Conservation (phyloP, 2,888 invertebrate species). For the Cylloceria caligata region DNA sequence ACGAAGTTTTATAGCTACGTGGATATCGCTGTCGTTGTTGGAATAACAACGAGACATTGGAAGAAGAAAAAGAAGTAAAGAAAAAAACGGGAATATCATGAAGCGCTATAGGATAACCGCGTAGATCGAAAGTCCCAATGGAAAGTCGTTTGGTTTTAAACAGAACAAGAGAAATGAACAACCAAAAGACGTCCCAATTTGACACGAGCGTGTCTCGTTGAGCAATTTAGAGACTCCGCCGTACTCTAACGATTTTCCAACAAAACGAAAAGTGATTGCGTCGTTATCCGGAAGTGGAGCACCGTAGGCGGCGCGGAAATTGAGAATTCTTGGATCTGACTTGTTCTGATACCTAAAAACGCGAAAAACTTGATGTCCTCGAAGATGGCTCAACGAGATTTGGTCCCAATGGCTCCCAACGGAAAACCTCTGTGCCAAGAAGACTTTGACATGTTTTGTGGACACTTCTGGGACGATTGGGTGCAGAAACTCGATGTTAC, state of each 20-base stretch:
- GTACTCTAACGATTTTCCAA: not conserved
- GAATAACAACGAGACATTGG: not conserved
- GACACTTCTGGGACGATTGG: conserved; percentile 78
- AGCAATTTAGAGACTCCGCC: not conserved
- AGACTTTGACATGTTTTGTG: conserved; percentile 59
- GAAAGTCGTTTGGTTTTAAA: not conserved
- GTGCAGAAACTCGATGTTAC: conserved; percentile 79
- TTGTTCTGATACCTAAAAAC: not conserved
- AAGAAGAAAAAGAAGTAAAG: not conserved
- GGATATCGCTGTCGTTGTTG: not conserved
- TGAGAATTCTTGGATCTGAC: not conserved
- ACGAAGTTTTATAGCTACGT: conserved; percentile 39
- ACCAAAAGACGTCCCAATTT: not conserved
- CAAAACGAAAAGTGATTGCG: not conserved
- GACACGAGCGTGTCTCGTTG: not conserved
- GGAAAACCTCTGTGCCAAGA: conserved; percentile 59
- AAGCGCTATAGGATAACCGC: conserved; percentile 5
- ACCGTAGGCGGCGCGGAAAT: not conserved
- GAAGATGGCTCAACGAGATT: conserved; percentile 70
- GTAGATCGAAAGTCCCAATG: not conserved
- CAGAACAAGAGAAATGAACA: not conserved
- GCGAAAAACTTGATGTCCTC: not conserved
- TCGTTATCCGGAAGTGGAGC: not conserved
- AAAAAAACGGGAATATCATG: too few species aligned
- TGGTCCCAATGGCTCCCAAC: conserved; percentile 50